Evolutionary conservation across 2,888 invertebrate species (phyloP).

Genomic region (Lacanobia wlatinum): DNA sequence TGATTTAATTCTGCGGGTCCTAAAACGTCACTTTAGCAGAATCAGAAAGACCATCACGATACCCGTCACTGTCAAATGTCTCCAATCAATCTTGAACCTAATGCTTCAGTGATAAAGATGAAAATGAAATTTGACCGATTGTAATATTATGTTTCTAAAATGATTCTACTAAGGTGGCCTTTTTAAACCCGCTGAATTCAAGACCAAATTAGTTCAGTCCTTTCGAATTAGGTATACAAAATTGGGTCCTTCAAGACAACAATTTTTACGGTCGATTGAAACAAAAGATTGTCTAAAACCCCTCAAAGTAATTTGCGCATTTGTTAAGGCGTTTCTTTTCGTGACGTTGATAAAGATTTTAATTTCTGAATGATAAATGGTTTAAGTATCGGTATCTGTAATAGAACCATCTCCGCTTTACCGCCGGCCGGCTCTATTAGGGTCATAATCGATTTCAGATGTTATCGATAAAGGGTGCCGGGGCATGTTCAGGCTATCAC

Average conservation of each 20-base stretch:
- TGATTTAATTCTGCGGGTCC: not conserved
- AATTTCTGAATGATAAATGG: conserved; percentile 48
- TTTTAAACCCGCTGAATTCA: too few relatives aligned
- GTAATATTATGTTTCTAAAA: too few relatives aligned
- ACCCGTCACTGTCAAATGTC: too few relatives aligned
- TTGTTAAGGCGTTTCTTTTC: not conserved
- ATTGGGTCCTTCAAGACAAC: not conserved
- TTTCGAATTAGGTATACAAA: not conserved
- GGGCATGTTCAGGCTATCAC: conserved; percentile 31
- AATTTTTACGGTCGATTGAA: not conserved
- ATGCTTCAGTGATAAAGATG: too few relatives aligned
- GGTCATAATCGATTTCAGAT: conserved; percentile 55
- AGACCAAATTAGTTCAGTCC: not conserved
- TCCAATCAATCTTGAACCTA: too few relatives aligned
- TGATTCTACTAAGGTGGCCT: too few relatives aligned
- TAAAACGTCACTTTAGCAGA: too few relatives aligned
- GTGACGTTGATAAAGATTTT: conserved; percentile 39
- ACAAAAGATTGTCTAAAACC: not conserved
- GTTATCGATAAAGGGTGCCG: conserved; percentile 49
- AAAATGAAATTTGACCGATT: too few relatives aligned
- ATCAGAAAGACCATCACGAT: too few relatives aligned
- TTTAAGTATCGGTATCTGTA: conserved; percentile 45
- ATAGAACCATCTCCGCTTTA: conserved; percentile 50
- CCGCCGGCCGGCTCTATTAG: conserved; percentile 44
- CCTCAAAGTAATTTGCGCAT: conserved; percentile 18